A percentile compares a stretch with the other conserved stretches of the same genome.
Evolutionary conservation across 2,113 vertebrate species (phyloP).

Genomic region (Cyanocitta stelleri): DNA sequence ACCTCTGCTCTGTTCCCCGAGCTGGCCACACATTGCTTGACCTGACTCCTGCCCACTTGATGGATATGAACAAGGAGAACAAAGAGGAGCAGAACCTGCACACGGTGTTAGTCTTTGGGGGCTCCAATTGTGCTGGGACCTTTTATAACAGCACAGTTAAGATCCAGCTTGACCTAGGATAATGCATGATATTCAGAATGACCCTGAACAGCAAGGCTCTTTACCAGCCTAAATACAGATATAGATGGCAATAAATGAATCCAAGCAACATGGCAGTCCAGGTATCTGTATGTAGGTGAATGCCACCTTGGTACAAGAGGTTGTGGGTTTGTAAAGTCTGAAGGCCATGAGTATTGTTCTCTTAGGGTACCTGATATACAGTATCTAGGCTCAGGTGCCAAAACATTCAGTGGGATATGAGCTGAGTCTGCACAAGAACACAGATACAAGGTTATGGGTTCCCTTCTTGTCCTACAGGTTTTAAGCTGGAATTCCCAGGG

Average conservation of each 20-base stretch:
- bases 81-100: conserved; percentile 27
- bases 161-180: conserved; percentile 58
- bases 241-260: conserved; percentile 9
- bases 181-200: not conserved
- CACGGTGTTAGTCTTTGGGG: conserved; percentile 79
- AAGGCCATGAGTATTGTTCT: not conserved
- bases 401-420: not conserved
- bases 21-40: conserved; percentile 82
- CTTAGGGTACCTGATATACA: not conserved
- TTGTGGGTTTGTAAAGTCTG: not conserved
- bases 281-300: not conserved
- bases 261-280: not conserved
- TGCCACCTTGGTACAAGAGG: not conserved
- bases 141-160: conserved; percentile 80
- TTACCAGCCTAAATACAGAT: not conserved
- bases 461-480: not conserved
- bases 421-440: not conserved
- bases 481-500: not conserved
- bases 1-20: conserved; percentile 73
- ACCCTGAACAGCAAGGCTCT: not conserved
- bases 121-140: conserved; percentile 77
- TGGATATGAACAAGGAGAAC: conserved; percentile 35
- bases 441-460: not conserved
- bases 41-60: conserved; percentile 28
- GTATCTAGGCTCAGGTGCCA: not conserved